Percentiles rank a stretch among this genome's conserved stretches.
Conservation (phyloP, 2,888 invertebrate species). For the Drosophila neonasuta region DNA sequence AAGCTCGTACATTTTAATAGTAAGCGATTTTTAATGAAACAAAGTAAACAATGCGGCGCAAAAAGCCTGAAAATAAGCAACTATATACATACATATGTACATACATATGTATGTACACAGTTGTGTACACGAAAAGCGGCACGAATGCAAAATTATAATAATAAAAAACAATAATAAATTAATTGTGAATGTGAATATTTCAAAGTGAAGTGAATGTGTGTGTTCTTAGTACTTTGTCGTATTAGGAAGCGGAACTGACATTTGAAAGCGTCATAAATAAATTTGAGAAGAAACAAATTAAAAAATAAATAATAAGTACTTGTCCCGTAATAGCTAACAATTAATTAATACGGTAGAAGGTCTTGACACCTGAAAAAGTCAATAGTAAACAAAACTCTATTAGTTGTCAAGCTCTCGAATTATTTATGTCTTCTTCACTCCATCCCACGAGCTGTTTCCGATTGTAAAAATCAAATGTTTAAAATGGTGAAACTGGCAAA, state of each 20-base stretch:
- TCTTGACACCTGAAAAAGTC: too few relatives aligned
- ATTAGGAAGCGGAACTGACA: conserved; percentile 74
- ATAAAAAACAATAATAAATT: conserved; percentile 57
- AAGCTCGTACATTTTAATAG: conserved; percentile 42
- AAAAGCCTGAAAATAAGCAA: conserved; percentile 21
- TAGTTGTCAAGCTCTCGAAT: background rate
- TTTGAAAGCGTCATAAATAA: conserved; percentile 48
- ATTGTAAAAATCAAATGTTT: background rate
- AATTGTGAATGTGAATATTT: conserved; percentile 28
- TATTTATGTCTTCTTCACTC: background rate
- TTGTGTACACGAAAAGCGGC: conserved; percentile 23
- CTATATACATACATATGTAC: background rate
- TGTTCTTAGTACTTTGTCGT: conserved; percentile 50
- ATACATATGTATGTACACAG: background rate
- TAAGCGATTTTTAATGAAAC: conserved; percentile 70
- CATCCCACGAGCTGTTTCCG: background rate
- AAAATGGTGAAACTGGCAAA: conserved; percentile 3
- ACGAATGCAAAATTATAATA: conserved; percentile 39
- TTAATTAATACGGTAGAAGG: conserved; percentile 30
- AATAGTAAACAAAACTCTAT: too few relatives aligned
- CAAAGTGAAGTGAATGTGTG: conserved; percentile 23
- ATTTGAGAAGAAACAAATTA: conserved; percentile 18
- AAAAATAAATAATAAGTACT: conserved; percentile 4
- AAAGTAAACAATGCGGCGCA: conserved; percentile 68
- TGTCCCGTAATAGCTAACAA: conserved; percentile 20